phyloP scores from a whole-genome alignment of 2,888 invertebrate genomes.

The Cetonia aurata region DNA sequence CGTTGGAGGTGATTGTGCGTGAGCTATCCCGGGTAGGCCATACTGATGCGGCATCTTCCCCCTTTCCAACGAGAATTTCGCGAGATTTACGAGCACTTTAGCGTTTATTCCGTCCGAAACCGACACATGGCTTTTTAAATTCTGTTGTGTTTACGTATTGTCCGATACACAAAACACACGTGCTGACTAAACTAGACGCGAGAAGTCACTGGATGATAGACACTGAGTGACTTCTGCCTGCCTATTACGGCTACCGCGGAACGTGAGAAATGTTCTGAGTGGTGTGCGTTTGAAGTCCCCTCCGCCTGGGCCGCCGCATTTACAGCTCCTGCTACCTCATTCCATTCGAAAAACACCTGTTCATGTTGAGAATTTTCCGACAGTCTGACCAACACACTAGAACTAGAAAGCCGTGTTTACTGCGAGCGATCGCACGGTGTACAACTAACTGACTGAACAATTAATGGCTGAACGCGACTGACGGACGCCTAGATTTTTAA shows the following conservation, averaged over 20 bases:
- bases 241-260: constrained; percentile 59
- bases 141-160: constrained; percentile 30
- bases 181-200: constrained; percentile 37
- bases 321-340: constrained; percentile 66
- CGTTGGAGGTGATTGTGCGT: constrained; percentile 85
- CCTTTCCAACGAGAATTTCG: too few relatives aligned
- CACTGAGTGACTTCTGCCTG: constrained; percentile 48
- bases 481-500: too few relatives aligned
- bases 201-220: constrained; percentile 41
- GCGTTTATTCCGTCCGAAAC: constrained; percentile 14
- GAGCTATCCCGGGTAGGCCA: constrained; percentile 79
- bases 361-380: constrained; percentile 79
- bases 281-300: constrained; percentile 56
- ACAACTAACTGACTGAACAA: too few relatives aligned
- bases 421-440: too few relatives aligned
- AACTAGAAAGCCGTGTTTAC: too few relatives aligned
- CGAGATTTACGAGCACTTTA: neutral
- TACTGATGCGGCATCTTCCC: constrained; percentile 85
- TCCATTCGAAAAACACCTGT: constrained; percentile 85
- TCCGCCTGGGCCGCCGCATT: constrained; percentile 54
- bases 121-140: constrained; percentile 27
- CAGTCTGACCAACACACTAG: constrained; percentile 49
- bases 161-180: constrained; percentile 31
- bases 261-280: constrained; percentile 62
- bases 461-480: too few relatives aligned